These are phyloP conservation scores for Tanypteryx hageni DNA, from an alignment of 2,888 invertebrate species.

Conservation along the genomic window DNA sequence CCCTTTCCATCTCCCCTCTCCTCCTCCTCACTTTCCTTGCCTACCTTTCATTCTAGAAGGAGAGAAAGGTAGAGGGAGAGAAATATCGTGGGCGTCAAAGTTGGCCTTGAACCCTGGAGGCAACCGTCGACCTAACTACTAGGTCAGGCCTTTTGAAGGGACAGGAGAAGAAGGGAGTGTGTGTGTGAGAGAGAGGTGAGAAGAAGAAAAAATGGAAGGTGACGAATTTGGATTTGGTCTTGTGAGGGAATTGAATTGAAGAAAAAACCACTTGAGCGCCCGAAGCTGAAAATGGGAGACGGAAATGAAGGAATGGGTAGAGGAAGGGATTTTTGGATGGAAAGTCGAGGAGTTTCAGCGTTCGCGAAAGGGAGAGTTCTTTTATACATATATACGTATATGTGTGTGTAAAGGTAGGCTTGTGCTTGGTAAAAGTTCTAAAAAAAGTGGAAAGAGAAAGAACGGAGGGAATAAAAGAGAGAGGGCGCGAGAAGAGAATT, in stretches of 20 bases:
- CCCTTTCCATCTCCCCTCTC: not conserved
- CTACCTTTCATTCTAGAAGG: not conserved
- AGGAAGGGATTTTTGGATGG: not conserved
- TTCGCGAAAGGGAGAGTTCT: not conserved
- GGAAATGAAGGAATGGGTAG: not conserved
- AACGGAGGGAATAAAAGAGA: no score
- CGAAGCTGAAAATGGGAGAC: not conserved
- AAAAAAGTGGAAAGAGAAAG: no score
- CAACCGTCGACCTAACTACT: constrained; percentile 47
- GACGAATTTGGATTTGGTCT: not conserved
- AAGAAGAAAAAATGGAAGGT: not conserved
- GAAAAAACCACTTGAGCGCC: no score
- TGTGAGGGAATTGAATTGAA: not conserved
- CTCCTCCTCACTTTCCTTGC: not conserved
- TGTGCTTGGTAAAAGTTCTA: no score
- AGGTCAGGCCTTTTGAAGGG: constrained; percentile 53
- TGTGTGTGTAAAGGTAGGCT: no score
- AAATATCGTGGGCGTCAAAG: not conserved
- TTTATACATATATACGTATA: no score
- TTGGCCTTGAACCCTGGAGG: constrained; percentile 56
- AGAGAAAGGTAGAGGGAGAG: not conserved
- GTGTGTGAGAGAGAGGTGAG: not conserved
- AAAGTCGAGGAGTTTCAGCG: not conserved
- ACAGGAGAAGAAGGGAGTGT: not conserved
- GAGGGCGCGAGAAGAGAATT: no score